Percentiles rank a stretch among this genome's conserved stretches.
Evolutionary conservation across 2,888 invertebrate genomes (phyloP).

Genomic region (Xylota sylvarum): DNA sequence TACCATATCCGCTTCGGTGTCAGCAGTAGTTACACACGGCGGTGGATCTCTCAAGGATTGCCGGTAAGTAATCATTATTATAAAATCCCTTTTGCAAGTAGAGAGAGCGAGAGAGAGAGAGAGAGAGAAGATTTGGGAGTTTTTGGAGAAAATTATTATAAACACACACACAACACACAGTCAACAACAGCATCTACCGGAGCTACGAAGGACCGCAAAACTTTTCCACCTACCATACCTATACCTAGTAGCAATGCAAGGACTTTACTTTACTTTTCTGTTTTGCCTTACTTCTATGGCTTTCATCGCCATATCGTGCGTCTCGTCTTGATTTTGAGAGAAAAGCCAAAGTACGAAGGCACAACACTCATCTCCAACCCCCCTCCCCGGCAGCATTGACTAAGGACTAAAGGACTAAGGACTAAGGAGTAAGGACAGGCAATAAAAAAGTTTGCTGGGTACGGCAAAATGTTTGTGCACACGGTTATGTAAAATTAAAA

Average conservation of each 20-base stretch:
- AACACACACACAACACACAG: constrained; percentile 2
- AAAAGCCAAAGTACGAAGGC: not conserved
- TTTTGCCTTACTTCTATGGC: not conserved
- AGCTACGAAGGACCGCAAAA: not conserved
- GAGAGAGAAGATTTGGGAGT: not conserved
- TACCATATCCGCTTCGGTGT: not conserved
- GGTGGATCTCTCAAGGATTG: not conserved
- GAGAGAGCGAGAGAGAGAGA: not conserved
- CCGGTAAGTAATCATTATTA: constrained; percentile 21
- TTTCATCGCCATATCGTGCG: not conserved
- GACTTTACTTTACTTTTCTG: not conserved
- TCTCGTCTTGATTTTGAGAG: not conserved
- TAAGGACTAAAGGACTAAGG: no score
- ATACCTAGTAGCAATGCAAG: not conserved
- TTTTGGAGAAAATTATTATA: constrained; percentile 6
- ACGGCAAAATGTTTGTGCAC: constrained; percentile 30
- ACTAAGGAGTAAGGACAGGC: no score
- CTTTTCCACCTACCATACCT: not conserved
- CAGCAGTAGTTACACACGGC: not conserved
- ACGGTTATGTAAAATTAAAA: constrained; percentile 40
- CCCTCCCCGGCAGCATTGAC: not conserved
- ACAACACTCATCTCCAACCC: no score
- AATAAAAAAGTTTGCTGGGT: constrained; percentile 7
- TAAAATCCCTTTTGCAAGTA: constrained; percentile 13
- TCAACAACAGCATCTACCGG: not conserved